Evolutionary conservation across 1,140 invertebrate genomes (phyloP), one percentile per base, ranked within the genome.

Genomic region (Campoletis sonorensis): DNA sequence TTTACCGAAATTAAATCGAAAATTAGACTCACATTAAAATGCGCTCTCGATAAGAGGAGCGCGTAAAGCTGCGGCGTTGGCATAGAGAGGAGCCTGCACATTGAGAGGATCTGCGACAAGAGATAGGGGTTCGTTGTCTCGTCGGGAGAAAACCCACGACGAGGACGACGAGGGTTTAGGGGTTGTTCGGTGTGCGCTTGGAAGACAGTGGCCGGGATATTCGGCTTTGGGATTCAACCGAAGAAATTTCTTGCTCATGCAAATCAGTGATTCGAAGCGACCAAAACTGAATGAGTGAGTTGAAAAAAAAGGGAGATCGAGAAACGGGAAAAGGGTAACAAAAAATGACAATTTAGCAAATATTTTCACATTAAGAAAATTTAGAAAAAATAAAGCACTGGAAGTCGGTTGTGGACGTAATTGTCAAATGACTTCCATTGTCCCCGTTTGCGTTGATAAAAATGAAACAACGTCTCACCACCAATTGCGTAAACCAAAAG

Each of bases 1-100:
- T 90, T 90, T 90, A 90, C 87, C 88, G 89, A 90, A 90, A 90
- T 90, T 90, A 90, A 90, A 90, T 90, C 89, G 89, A 90, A 90
- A 90, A 90, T 90, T 90, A 90, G 86, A 90, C 84, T 88, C 84
- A 83, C 87, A 89, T 90, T 90, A 89, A 90, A 90, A 90, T 89
- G 85, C 88, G 87, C 84, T 86, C 83, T 84, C 87, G 88, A 90
- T 89, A 87, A 86, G 40, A 58, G 61, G 45, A 16, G 61, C 26
- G 51, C 27, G 76, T 21, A 33, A 67, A 54, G 49, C 37, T 79
- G 85, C 70, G 81, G 58, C 84, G 84, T 86, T 90, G 87, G 86
- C 87, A 86, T 81, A 64, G 61, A 86, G 82, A 64, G 61, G 7
- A 64, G 79, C 70, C n/a, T n/a, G n/a, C 49, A 70, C 75, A 76